Conservation (phyloP, 2,113 vertebrate genomes). For the Meriones unguiculatus region DNA sequence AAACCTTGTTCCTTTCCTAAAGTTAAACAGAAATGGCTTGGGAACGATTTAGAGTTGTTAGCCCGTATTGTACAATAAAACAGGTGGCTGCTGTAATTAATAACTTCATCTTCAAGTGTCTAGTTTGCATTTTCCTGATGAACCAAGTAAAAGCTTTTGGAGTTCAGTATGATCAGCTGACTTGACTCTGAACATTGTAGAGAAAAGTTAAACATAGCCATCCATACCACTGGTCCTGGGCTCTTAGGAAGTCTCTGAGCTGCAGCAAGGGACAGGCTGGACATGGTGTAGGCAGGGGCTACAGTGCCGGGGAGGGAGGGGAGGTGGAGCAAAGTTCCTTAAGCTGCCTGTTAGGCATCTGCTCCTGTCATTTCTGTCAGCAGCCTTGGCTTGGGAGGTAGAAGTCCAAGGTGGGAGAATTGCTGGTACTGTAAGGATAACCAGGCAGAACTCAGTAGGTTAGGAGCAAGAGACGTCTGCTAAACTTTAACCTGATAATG, state of each 20-base stretch:
- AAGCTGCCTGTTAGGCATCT: not conserved
- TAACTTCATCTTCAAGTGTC: not conserved
- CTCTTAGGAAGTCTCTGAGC: not conserved
- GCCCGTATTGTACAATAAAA: not conserved
- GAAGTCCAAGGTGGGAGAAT: not conserved
- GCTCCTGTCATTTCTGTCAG: not conserved
- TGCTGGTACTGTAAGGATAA: not conserved
- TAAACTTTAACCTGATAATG: not conserved
- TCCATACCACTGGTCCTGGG: no score
- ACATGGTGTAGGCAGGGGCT: not conserved
- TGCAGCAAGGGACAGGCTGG: not conserved
- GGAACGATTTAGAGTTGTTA: not conserved
- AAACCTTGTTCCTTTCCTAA: constrained; percentile 37
- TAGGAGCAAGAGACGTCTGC: not conserved
- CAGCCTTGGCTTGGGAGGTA: not conserved
- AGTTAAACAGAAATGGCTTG: constrained; percentile 1
- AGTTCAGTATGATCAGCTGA: not conserved
- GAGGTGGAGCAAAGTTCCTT: not conserved
- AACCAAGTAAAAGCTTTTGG: not conserved
- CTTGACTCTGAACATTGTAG: not conserved
- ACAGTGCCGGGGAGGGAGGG: not conserved
- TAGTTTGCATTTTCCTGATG: not conserved
- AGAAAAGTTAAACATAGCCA: not conserved
- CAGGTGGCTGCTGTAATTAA: not conserved
- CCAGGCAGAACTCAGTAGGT: not conserved